Evolutionary conservation across 2,888 invertebrate genomes (phyloP).

Genomic region (Mimachlamys varia): DNA sequence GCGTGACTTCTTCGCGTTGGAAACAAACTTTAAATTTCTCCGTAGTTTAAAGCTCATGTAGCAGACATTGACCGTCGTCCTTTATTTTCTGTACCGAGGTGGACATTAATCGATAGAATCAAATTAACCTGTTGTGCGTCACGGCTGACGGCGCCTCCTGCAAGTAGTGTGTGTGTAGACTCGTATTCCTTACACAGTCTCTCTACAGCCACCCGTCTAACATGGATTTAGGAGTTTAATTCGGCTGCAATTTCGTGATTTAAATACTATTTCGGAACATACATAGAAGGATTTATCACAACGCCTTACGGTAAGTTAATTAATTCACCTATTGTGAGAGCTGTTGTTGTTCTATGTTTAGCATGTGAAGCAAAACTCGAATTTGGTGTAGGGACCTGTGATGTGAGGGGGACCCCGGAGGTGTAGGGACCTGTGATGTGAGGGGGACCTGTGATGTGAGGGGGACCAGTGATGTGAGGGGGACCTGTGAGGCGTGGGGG

Average conservation of each 20-base stretch:
- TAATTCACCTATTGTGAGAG: not conserved
- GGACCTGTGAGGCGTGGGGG: too few relatives aligned
- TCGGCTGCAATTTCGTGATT: not conserved
- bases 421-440: too few relatives aligned
- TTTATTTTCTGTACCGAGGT: not conserved
- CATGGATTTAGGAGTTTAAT: not conserved
- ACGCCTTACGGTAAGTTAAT: not conserved
- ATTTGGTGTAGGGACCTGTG: too few relatives aligned
- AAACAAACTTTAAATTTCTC: too few relatives aligned
- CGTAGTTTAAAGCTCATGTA: too few relatives aligned
- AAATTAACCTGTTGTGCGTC: constrained; percentile 5
- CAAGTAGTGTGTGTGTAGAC: not conserved
- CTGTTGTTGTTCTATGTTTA: not conserved
- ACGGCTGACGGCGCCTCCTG: not conserved
- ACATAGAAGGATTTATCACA: not conserved
- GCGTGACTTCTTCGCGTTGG: too few relatives aligned
- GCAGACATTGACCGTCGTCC: too few relatives aligned
- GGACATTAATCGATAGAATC: not conserved
- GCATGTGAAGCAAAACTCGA: too few relatives aligned
- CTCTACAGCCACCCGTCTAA: not conserved
- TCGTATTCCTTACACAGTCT: not conserved
- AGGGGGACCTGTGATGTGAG: too few relatives aligned
- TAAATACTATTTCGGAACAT: not conserved
- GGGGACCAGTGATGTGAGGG: too few relatives aligned
- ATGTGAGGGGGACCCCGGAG: too few relatives aligned